phyloP scores from a whole-genome alignment of 2,888 invertebrate genomes.

The Antitype chi region DNA sequence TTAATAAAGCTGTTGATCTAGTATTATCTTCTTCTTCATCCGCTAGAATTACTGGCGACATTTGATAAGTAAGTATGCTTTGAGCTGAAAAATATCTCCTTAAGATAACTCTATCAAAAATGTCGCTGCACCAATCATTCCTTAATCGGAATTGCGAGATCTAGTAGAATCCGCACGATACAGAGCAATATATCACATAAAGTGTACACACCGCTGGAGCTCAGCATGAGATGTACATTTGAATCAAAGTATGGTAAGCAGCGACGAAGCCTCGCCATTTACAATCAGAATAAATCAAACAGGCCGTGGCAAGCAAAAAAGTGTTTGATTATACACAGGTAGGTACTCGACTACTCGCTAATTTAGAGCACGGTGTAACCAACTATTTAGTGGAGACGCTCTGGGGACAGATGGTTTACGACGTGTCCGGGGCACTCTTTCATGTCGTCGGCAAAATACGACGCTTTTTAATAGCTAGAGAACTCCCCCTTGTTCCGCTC shows the following conservation, averaged over 20 bases:
- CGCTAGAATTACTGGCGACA: background rate
- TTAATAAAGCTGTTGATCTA: conserved; percentile 32
- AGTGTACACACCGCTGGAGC: conserved; percentile 42
- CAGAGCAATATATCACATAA: conserved; percentile 46
- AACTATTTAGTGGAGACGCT: conserved; percentile 6
- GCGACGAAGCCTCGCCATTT: conserved; percentile 51
- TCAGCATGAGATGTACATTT: conserved; percentile 47
- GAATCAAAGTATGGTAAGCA: conserved; percentile 54
- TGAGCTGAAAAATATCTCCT: conserved; percentile 4
- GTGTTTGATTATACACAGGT: conserved; percentile 29
- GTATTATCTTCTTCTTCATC: conserved; percentile 11
- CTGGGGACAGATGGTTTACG: conserved; percentile 17
- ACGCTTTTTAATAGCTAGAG: conserved; percentile 49
- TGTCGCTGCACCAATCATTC: background rate
- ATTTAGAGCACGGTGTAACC: conserved; percentile 32
- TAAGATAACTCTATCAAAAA: background rate
- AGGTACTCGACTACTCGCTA: conserved; percentile 12
- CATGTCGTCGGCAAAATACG: conserved; percentile 42
- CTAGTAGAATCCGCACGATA: conserved; percentile 13
- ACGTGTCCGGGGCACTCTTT: conserved; percentile 31
- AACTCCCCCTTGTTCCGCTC: conserved; percentile 21
- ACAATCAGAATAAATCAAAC: conserved; percentile 49
- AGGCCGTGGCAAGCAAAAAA: conserved; percentile 40
- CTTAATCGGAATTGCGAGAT: conserved; percentile 1
- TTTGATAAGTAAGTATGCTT: background rate